phyloP scores from a whole-genome alignment of 2,888 invertebrate genomes.

The Cryptocephalus moraei region DNA sequence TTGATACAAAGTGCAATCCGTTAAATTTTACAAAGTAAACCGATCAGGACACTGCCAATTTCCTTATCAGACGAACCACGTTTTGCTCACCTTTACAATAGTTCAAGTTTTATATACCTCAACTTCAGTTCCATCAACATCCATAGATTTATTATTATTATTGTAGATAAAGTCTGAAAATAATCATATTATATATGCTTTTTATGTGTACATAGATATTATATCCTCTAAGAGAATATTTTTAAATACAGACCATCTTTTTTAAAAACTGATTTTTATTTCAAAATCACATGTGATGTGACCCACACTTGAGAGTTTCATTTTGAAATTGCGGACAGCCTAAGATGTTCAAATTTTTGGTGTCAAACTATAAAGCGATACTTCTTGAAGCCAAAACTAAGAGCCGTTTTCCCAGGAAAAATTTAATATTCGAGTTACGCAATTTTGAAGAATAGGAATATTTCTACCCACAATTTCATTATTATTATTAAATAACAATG shows the following conservation, averaged over 20 bases:
- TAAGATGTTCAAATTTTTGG: too few species aligned
- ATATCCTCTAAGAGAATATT: slow-evolving; percentile 20
- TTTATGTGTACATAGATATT: slow-evolving; percentile 15
- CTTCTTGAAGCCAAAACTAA: too few species aligned
- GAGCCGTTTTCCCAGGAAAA: too few species aligned
- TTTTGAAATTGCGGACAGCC: too few species aligned
- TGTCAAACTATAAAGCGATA: too few species aligned
- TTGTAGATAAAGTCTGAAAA: slow-evolving; percentile 9
- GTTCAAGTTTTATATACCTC: slow-evolving; percentile 21
- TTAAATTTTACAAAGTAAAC: slow-evolving; percentile 2
- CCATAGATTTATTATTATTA: slow-evolving; percentile 15
- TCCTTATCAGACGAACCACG: slow-evolving; percentile 5
- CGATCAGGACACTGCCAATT: slow-evolving; percentile 17
- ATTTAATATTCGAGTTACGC: too few species aligned
- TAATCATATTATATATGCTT: slow-evolving; percentile 20
- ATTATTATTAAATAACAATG: too few species aligned
- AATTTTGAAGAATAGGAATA: too few species aligned
- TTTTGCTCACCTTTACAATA: slow-evolving; percentile 19
- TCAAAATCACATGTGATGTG: too few species aligned
- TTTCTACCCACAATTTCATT: too few species aligned
- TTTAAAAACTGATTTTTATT: too few species aligned
- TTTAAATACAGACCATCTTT: slow-evolving; percentile 12
- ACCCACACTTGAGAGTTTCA: too few species aligned
- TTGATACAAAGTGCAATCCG: neutral
- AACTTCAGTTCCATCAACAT: slow-evolving; percentile 17